These are phyloP conservation scores for Denticeps clupeoides DNA, from an alignment of 2,797 vertebrate species.

Conservation along the genomic window DNA sequence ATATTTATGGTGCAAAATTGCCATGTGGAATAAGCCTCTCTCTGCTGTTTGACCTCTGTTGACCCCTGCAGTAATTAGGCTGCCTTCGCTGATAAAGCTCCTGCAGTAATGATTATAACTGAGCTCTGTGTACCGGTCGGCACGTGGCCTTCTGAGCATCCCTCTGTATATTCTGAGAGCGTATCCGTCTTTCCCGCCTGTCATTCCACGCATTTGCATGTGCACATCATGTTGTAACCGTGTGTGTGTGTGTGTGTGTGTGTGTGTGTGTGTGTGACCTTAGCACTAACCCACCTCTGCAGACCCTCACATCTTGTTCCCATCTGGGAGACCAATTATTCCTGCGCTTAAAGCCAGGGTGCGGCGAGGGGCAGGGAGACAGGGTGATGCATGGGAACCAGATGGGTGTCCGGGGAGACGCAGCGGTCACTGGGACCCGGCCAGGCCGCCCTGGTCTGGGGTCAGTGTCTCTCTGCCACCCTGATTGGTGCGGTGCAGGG, in stretches of 20 bases:
- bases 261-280: conserved; percentile 6
- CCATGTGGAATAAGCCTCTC: too few relatives aligned
- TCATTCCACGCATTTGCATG: not conserved
- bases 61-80: conserved; percentile 10
- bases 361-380: conserved; percentile 75
- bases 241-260: not conserved
- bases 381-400: conserved; percentile 70
- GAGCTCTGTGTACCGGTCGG: not conserved
- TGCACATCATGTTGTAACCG: not conserved
- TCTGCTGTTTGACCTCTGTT: conserved; percentile 1
- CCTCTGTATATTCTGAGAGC: too few relatives aligned
- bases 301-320: conserved; percentile 79
- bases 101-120: conserved; percentile 3
- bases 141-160: conserved; percentile 7
- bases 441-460: too few relatives aligned
- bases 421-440: conserved; percentile 40
- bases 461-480: not conserved
- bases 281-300: conserved; percentile 56
- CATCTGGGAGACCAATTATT: conserved; percentile 89
- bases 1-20: too few relatives aligned
- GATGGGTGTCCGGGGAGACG: conserved; percentile 61
- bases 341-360: conserved; percentile 81
- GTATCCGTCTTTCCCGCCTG: too few relatives aligned
- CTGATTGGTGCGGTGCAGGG: too few relatives aligned
- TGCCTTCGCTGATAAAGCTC: conserved; percentile 8